Conservation (phyloP, 2,888 invertebrate genomes). For the Salpingus planirostris region DNA sequence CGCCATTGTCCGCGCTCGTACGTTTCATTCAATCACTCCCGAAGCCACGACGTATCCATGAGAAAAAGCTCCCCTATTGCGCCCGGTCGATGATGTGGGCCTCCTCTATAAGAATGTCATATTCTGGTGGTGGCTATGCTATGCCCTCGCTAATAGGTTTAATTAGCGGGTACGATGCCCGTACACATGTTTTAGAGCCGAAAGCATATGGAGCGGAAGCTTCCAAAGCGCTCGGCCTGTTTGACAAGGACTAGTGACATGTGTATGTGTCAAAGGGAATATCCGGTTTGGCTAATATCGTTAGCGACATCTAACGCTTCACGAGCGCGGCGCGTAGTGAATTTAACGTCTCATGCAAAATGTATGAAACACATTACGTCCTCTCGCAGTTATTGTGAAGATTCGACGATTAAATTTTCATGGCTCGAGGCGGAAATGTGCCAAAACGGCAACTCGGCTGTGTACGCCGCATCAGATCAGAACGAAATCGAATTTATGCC, state of each 20-base stretch:
- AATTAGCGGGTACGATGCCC: constrained; percentile 3
- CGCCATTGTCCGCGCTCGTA: no score
- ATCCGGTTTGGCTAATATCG: constrained; percentile 14
- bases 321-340: neutral
- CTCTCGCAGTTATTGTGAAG: no score
- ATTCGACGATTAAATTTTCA: neutral
- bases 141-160: constrained; percentile 1
- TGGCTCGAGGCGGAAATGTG: neutral
- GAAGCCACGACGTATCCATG: no score
- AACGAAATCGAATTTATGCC: no score
- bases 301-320: constrained; percentile 9
- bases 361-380: neutral
- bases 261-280: constrained; percentile 16
- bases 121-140: no score
- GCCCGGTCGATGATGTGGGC: no score
- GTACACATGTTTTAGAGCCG: constrained; percentile 2
- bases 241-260: constrained; percentile 17
- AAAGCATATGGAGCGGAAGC: constrained; percentile 15
- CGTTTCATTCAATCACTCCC: no score
- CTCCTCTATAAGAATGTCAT: no score
- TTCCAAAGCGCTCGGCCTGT: constrained; percentile 10
- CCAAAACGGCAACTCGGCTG: no score
- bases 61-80: no score
- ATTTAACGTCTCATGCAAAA: neutral
- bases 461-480: no score